These are phyloP conservation scores for Acanthaster planci DNA, from an alignment of 35 echinoderm and acorn worm species.

Conservation along the genomic window DNA sequence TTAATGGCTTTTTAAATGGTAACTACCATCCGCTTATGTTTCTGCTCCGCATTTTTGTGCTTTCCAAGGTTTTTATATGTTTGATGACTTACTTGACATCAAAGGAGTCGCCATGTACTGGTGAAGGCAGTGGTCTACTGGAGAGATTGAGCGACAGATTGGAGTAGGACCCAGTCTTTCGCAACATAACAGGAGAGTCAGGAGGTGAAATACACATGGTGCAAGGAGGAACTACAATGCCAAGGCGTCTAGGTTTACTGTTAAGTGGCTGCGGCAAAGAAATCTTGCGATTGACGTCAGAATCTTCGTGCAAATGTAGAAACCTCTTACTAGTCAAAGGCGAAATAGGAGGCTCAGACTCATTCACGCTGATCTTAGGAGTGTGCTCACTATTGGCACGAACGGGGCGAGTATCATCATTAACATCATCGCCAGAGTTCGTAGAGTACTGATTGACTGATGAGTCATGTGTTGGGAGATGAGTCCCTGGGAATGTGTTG, in stretches of 20 bases:
- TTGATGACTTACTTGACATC: conserved; percentile 4
- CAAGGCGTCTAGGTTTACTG: background rate
- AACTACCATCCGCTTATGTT: no score
- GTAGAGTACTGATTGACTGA: background rate
- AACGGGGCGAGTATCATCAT: background rate
- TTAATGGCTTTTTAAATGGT: no score
- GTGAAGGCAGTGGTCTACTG: conserved; percentile 3
- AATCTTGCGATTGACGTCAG: background rate
- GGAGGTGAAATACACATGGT: background rate
- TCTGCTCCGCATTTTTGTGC: no score
- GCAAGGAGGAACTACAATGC: background rate
- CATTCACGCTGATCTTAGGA: background rate
- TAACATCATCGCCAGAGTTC: background rate
- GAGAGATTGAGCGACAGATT: background rate
- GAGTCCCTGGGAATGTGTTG: background rate
- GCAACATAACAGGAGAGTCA: background rate
- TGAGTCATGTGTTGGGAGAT: background rate
- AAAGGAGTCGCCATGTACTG: background rate
- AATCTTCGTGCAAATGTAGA: background rate
- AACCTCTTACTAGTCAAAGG: background rate
- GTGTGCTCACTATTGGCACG: background rate
- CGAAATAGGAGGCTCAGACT: background rate
- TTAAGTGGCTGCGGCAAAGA: background rate
- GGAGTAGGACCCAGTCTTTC: background rate
- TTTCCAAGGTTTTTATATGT: no score